Percentiles rank a stretch among this genome's conserved stretches.
phyloP scores from a whole-genome alignment of 64 coral and sea anemone species.

The Acropora yongei region DNA sequence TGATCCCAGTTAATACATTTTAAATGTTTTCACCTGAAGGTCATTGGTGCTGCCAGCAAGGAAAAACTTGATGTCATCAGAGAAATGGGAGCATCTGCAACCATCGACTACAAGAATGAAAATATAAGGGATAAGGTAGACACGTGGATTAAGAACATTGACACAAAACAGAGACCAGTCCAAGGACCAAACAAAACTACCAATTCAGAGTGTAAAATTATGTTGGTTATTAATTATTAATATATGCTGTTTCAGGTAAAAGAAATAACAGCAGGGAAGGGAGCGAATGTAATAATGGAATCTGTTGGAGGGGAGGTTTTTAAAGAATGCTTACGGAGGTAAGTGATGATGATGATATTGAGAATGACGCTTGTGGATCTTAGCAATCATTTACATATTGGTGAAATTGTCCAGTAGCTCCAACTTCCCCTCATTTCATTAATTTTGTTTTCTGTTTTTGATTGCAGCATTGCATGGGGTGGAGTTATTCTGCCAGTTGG shows the following conservation, averaged over 20 bases:
- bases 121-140: constrained; percentile 73
- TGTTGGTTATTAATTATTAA: background rate
- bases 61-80: constrained; percentile 55
- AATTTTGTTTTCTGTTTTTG: background rate
- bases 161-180: too few species aligned
- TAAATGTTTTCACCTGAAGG: background rate
- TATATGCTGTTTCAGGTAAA: constrained; percentile 41
- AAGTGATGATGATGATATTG: background rate
- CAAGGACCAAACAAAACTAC: too few species aligned
- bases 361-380: too few species aligned
- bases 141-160: too few species aligned
- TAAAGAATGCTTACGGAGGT: constrained; percentile 71
- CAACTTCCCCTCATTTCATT: background rate
- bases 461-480: constrained; percentile 72
- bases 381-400: too few species aligned
- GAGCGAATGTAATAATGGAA: constrained; percentile 71
- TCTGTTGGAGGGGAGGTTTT: constrained; percentile 75
- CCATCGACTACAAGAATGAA: constrained; percentile 70
- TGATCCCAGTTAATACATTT: background rate
- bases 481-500: constrained; percentile 72
- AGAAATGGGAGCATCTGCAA: constrained; percentile 43
- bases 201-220: too few species aligned
- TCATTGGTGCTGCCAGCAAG: constrained; percentile 74
- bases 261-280: constrained; percentile 67
- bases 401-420: background rate